phyloP scores from a whole-genome alignment of 2,888 invertebrate genomes.

The Hypomecis punctinalis region DNA sequence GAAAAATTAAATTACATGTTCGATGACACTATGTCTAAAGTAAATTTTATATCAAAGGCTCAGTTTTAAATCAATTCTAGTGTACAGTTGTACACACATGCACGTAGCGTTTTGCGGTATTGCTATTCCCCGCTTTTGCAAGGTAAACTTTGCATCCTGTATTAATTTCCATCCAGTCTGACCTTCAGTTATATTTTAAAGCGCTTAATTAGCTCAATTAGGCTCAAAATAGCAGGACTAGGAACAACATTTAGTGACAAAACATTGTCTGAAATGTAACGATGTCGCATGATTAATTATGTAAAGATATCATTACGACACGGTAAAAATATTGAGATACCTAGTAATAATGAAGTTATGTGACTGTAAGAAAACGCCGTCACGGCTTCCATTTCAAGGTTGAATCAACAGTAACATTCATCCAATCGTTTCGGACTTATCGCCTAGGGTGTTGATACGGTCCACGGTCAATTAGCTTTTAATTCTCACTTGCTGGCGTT shows the following conservation, averaged over 20 bases:
- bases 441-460: conserved; percentile 46
- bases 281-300: conserved; percentile 29
- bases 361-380: conserved; percentile 41
- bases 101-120: conserved; percentile 2
- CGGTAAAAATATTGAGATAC: conserved; percentile 8
- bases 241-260: conserved; percentile 14
- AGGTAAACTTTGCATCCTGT: conserved; percentile 15
- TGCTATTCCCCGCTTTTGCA: conserved; percentile 4
- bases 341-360: conserved; percentile 33
- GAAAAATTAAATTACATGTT: conserved; percentile 37
- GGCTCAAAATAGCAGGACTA: conserved; percentile 7
- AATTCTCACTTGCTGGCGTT: conserved; percentile 36
- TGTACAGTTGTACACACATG: background rate
- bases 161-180: conserved; percentile 17
- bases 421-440: conserved; percentile 50
- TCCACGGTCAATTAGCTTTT: conserved; percentile 51
- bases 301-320: conserved; percentile 7
- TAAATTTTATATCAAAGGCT: background rate
- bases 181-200: conserved; percentile 19
- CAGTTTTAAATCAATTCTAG: too few species aligned
- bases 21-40: background rate
- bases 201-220: conserved; percentile 17
- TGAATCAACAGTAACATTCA: conserved; percentile 46
- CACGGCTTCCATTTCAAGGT: conserved; percentile 51
- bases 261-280: conserved; percentile 19